Evolutionary conservation across 2,797 vertebrate species (phyloP), one percentile per base, ranked within the genome.

Genomic region (Carapus acus): DNA sequence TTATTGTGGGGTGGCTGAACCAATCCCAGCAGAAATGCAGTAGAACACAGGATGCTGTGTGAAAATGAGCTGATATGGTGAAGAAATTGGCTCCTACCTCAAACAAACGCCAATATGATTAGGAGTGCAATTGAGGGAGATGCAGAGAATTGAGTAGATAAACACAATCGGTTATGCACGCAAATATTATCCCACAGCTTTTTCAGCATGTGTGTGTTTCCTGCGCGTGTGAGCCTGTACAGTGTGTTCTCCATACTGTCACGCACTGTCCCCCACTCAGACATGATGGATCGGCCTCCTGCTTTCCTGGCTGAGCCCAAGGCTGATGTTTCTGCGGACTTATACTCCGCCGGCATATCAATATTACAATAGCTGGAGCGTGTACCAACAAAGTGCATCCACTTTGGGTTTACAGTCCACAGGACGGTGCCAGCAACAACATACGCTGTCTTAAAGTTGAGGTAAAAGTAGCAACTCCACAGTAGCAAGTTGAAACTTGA

Each of bases 281-380:
- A 54, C 23, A 42, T 58, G 62, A 74, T 71, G 29, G 48, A 74
- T 63, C 31, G 27, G 16, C 27, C 43, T 7, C 3, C 22, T 58
- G 11, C 22, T 39, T 34, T 52, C 49, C 43, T 55, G 43, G 64
- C 54, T 53, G 42, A 60, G 47, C 53, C 40, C 55, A 60, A 68
- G 67, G 61, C 43, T 54, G 45, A 55, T 49, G 47, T 52, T 57
- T 45, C 33, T 58, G 48, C 39, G 38, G n/a, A 24, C 31, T n/a
- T 58, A 62, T 48, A 54, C 16, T 47, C 44, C 45, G 29, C 34
- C 46, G 48, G 38, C 41, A 27, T 17, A 49, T 45, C 49, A 45
- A 24, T 37, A 47, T 37, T 27, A 40, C 39, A 11, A 55, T 43
- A 58, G 39, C 49, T 61, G 3, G 1, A 1, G 21, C 8, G 16